Base-by-base conservation (phyloP, 2,888 invertebrate species). In the Lasioglossum figueresi region DNA sequence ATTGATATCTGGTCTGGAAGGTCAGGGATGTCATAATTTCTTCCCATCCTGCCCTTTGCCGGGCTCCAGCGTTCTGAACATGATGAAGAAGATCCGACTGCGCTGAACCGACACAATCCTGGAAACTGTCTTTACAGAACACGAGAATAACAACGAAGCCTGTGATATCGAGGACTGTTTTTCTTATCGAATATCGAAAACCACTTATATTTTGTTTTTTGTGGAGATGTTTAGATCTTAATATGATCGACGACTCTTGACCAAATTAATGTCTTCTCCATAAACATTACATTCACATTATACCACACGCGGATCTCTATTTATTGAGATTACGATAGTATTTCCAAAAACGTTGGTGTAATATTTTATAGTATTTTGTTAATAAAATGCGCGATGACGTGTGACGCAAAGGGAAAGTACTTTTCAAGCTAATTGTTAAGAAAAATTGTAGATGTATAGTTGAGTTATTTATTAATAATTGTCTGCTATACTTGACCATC, bases 1-100 rank as follows among this genome's bases (percentile, higher is more conserved):
- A 94, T 95, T 97, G 87, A 96, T 97, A 84, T 95, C 96, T 73
- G 97, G 96, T 37, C 95, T 97, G 72, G 97, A 97, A 92, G 96
- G 96, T 89, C 96, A 96, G 90, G 97, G 97, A 79, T 97, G 97
- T 91, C 96, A 97, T 93, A 96, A 96, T 92, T 96, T 97, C 94
- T 97, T 96, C 91, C 96, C 97, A 27, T 96, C 96, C 56, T 97
- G 97, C 92, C 97, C 97, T 16, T 95, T 97, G 90, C 96, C 96
- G 37, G 96, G 96, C 63, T 94, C 96, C 80, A 96, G 96, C 93
- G 96, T 97, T 27, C 95, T 97, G 79, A 96, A 96, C 92, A 96
- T 97, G 96, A 96, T 96, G 96, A 96, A 96, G 94, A 96, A 96
- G 94, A 96, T 96, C 76, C 94, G 96, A 79, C 88, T 95, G 66